phyloP scores from a whole-genome alignment of 92 coral and sea anemone genomes.

The Parazoanthus swiftii region DNA sequence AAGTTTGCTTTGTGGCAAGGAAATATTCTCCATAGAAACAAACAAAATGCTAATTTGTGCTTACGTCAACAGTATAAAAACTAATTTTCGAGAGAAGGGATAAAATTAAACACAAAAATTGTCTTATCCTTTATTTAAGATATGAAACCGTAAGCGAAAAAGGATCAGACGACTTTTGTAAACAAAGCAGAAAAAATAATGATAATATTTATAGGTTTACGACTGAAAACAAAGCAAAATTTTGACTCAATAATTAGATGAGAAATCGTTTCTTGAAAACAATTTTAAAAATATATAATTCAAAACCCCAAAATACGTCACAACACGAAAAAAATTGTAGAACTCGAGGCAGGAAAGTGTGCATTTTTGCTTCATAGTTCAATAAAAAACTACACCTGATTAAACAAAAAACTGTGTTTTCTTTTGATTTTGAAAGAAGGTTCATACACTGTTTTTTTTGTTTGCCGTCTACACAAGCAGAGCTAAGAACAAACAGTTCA shows the following conservation, averaged over 20 bases:
- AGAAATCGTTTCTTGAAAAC: not conserved
- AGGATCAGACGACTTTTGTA: not conserved
- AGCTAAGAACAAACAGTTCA: not conserved
- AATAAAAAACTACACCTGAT: not conserved
- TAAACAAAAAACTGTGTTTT: not conserved
- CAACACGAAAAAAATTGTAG: not conserved
- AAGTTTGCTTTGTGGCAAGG: not conserved
- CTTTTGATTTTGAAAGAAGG: not conserved
- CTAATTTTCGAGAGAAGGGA: not conserved
- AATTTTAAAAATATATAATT: conserved; percentile 29
- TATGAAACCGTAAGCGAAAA: not conserved
- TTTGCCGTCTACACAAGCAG: not conserved
- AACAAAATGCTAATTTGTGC: not conserved
- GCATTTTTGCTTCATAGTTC: not conserved
- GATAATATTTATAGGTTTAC: not conserved
- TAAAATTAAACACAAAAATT: not conserved
- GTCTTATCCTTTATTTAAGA: not conserved
- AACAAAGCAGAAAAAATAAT: not conserved
- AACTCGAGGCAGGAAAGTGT: not conserved
- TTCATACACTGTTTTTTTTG: not conserved
- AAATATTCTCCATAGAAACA: not conserved
- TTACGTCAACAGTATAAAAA: not conserved
- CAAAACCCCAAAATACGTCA: conserved; percentile 14
- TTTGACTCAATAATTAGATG: conserved; percentile 14
- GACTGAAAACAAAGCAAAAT: not conserved